Evolutionary conservation across 2,113 vertebrate species (phyloP), one percentile per base, ranked within the genome.

Genomic region (Anthoscopus minutus): DNA sequence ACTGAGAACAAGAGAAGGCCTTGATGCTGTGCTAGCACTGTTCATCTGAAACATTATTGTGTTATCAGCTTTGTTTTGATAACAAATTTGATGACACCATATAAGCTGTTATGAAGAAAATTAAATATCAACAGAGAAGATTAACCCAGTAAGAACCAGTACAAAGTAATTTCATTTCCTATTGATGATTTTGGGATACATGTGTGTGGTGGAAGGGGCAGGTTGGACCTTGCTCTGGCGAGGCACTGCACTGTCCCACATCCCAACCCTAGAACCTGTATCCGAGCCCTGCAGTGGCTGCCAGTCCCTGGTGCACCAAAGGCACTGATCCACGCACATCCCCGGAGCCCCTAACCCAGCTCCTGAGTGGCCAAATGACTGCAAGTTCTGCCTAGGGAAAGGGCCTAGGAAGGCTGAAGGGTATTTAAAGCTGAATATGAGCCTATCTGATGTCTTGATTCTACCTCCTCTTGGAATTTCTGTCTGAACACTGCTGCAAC

Each of bases 151-250:
- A 35, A 83, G 60, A 64, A 28, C 14, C 19, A 45, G 11, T 27
- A 45, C 16, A 76, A 58, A 66, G 27, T 13, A 21, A 53, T 62
- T 76, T 78, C 0, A 38, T 58, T 81, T 69, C 44, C 9, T 64
- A 2, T 4, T 40, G 56, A 22, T 4, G 13, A 7, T 54, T 81
- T 81, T 53, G 12, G 22, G 31, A 17, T 44, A 6, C 14, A 4
- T 18, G 4, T 51, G 18, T 33, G 14, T 15, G 14, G 13, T 11
- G 21, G 7, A 76, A 42, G 31, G 44, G 31, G 31, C 8, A 58
- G 11, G 21, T 24, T 0, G 2, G 4, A 8, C 15, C 24, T 18
- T 42, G 19, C 30, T 35, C 35, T 25, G 44, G 25, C 0, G 1
- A 50, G 17, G 7, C 24, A 25, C 25, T 35, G 42, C 20, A 15